These are phyloP conservation scores for Poeciliopsis retropinna DNA, from an alignment of 2,113 vertebrate genomes.

Conservation along the genomic window DNA sequence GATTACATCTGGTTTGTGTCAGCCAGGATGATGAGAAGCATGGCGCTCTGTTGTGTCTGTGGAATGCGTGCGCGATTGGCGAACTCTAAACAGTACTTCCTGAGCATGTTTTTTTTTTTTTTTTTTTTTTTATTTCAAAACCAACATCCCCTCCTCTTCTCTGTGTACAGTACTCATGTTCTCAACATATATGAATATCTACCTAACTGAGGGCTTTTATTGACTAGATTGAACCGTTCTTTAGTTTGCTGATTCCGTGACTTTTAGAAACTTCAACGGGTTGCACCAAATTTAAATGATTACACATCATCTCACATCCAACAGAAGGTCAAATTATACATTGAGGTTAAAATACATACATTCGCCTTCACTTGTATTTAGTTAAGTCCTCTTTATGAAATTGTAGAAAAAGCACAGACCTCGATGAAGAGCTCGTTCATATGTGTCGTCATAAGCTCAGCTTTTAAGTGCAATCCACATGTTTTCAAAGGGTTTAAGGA, in stretches of 20 bases:
- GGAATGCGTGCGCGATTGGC: conserved; percentile 40
- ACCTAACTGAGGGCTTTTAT: neutral
- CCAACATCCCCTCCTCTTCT: neutral
- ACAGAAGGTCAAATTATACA: neutral
- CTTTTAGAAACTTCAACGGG: neutral
- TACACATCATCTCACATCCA: neutral
- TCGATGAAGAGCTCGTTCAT: neutral
- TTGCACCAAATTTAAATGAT: neutral
- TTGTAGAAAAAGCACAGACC: neutral
- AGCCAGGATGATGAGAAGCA: conserved; percentile 41
- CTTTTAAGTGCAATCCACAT: neutral
- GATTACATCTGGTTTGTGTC: conserved; percentile 63
- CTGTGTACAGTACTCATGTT: neutral
- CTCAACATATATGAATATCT: neutral
- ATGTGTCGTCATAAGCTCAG: neutral
- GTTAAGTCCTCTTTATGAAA: neutral
- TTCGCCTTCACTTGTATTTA: neutral
- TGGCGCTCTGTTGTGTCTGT: conserved; percentile 43
- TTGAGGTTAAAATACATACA: neutral
- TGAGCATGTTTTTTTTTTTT: conserved; percentile 6
- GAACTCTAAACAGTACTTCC: conserved; percentile 32
- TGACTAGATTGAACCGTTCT: neutral
- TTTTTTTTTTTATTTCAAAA: conserved; percentile 4
- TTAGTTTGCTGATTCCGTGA: neutral
- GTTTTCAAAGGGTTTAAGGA: neutral